phyloP scores from a whole-genome alignment of 2,888 invertebrate genomes.

The Subacronicta megacephala region DNA sequence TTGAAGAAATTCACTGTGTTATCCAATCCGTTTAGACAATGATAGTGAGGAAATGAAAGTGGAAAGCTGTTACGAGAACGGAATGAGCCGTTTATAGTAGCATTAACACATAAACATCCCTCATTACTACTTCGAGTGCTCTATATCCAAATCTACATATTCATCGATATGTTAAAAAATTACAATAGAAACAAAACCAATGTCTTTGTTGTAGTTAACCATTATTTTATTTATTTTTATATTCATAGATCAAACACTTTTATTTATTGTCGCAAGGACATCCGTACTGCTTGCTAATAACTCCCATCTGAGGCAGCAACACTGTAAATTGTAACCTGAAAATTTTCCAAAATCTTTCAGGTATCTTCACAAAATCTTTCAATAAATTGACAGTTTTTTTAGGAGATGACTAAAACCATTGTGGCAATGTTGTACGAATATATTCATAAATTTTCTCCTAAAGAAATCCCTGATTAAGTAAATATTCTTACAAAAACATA shows the following conservation, averaged over 20 bases:
- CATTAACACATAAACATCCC: conserved; percentile 57
- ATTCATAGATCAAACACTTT: conserved; percentile 48
- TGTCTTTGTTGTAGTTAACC: conserved; percentile 36
- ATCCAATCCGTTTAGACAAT: conserved; percentile 87
- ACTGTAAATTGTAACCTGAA: conserved; percentile 24
- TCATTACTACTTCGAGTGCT: conserved; percentile 28
- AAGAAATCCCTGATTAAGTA: not conserved
- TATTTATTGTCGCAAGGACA: conserved; percentile 48
- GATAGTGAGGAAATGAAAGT: conserved; percentile 86
- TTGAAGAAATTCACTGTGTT: conserved; percentile 83
- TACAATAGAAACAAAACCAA: conserved; percentile 25
- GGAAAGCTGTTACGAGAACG: conserved; percentile 84
- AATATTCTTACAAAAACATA: not conserved
- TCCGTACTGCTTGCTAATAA: conserved; percentile 28
- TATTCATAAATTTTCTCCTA: not conserved
- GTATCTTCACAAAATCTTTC: too few species aligned
- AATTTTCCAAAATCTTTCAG: conserved; percentile 10
- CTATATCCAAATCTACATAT: conserved; percentile 45
- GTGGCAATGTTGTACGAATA: not conserved
- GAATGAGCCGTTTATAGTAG: conserved; percentile 69
- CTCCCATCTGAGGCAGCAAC: conserved; percentile 21
- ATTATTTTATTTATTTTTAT: conserved; percentile 41
- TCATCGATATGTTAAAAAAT: conserved; percentile 32
- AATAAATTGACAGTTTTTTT: too few species aligned
- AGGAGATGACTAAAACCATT: not conserved